A percentile compares a stretch with the other conserved stretches of the same genome.
phyloP scores from a whole-genome alignment of 2,888 invertebrate species.

The Pseudolycoriella hygida region DNA sequence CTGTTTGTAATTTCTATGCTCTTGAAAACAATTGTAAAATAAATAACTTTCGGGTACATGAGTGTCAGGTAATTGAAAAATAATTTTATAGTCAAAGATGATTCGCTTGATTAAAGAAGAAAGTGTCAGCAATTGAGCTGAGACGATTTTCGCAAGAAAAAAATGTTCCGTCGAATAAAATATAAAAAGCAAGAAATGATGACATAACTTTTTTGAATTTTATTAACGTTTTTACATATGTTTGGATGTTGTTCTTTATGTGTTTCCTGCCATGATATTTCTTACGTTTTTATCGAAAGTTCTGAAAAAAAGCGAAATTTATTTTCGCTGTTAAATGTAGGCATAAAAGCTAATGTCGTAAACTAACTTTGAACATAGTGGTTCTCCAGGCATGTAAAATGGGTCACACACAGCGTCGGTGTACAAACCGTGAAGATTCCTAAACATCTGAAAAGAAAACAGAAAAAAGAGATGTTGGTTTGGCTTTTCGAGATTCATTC shows the following conservation, averaged over 20 bases:
- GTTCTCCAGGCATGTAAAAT: slow-evolving; percentile 86
- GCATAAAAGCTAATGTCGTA: background rate
- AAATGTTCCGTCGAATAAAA: background rate
- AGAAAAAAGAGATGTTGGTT: no score
- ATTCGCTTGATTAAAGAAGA: no score
- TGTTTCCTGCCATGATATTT: slow-evolving; percentile 31
- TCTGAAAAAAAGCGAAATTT: slow-evolving; percentile 36
- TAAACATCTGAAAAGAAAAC: slow-evolving; percentile 45
- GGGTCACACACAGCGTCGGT: slow-evolving; percentile 93
- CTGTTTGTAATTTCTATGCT: no score
- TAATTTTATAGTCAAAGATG: no score
- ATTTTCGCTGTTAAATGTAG: no score
- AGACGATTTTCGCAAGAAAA: background rate
- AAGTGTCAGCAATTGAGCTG: background rate
- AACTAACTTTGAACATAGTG: slow-evolving; percentile 68
- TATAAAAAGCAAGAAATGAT: no score
- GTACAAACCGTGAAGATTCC: slow-evolving; percentile 80
- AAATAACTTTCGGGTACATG: no score
- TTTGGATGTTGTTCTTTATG: background rate
- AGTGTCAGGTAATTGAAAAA: no score
- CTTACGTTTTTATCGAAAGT: slow-evolving; percentile 50
- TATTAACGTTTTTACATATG: background rate
- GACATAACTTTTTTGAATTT: no score
- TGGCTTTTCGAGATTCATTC: no score
- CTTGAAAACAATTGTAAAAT: no score